Base-by-base conservation (phyloP, 2,888 invertebrate genomes). In the Orthosia incerta region DNA sequence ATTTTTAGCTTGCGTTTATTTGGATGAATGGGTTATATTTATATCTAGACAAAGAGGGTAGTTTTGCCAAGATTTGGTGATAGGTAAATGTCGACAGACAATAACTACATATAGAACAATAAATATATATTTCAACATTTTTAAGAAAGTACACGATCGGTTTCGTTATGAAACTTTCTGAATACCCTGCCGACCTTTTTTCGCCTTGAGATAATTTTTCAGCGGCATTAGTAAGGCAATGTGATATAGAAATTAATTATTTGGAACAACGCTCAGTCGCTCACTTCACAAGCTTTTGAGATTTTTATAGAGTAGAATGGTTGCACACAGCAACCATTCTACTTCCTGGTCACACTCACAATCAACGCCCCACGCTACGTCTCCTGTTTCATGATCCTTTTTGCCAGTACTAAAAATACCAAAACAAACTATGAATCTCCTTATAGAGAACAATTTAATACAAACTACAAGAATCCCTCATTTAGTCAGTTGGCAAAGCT, bases 401-500 rank as follows among this genome's bases (percentile, higher is more conserved):
- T 31, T 3, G 1, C 4, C 5, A 50, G 16, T n/a, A 62, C 53
- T n/a, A 2, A 45, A 68, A 69, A 78, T 16, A 51, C 13, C 11
- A 53, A 59, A 48, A 53, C 18, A 39, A 26, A 16, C 57, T 9
- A 53, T 59, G 18, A n/a, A 48, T 74, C 45, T 74, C 18, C 5
- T 31, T 60, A n/a, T 13, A 48, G 23, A 64, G 45, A 66, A 64
- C 59, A 31, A 63, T 68, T 66, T 59, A 66, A 67, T 64, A 48
- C 74, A 65, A 50, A 79, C 57, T 31, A 20, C 39, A 60, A 46
- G 23, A 70, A 74, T 68, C 67, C 63, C 71, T 75, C 67, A 74
- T 82, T 79, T 82, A 79, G 66, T 79, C 73, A 77, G 82, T 82
- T 85, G 71, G 81, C 80, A 82, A 74, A 61, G 75, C 73, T 65